Conservation (phyloP, 2,797 vertebrate genomes). For the Hydrophis major region DNA sequence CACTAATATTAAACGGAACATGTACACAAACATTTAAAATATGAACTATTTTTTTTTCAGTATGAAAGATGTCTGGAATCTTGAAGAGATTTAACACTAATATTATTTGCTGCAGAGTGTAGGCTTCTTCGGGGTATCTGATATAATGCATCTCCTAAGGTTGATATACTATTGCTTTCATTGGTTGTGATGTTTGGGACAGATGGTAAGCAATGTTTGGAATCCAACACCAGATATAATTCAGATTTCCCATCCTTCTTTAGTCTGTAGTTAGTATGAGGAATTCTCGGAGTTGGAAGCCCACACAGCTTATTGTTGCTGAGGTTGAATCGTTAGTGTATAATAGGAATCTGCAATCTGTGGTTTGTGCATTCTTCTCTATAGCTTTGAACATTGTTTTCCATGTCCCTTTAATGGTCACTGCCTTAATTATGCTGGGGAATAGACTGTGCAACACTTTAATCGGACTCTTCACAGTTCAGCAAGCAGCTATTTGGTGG, state of each 20-base stretch:
- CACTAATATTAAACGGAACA: slow-evolving; percentile 31
- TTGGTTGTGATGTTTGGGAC: not conserved
- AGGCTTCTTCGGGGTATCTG: not conserved
- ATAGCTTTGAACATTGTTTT: not conserved
- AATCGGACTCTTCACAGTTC: not conserved
- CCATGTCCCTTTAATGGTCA: not conserved
- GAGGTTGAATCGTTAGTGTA: not conserved
- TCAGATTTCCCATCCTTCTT: not conserved
- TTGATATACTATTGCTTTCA: not conserved
- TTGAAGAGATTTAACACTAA: slow-evolving; percentile 1
- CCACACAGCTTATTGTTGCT: not conserved
- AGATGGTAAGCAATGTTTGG: not conserved
- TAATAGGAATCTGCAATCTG: not conserved
- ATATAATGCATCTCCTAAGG: not conserved
- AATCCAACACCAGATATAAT: not conserved
- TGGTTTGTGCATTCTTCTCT: not conserved
- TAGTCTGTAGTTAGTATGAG: slow-evolving; percentile 10
- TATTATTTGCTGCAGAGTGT: slow-evolving; percentile 49
- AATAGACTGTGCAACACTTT: not conserved
- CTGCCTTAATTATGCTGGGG: not conserved
- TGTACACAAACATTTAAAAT: not conserved
- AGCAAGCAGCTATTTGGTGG: not conserved
- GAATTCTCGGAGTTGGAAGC: not conserved
- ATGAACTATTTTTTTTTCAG: not conserved
- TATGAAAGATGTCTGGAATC: slow-evolving; percentile 13